A percentile compares a stretch with the other conserved stretches of the same genome.
These are phyloP conservation scores for Papilio polytes DNA, from an alignment of 1,140 invertebrate species.

Conservation along the genomic window DNA sequence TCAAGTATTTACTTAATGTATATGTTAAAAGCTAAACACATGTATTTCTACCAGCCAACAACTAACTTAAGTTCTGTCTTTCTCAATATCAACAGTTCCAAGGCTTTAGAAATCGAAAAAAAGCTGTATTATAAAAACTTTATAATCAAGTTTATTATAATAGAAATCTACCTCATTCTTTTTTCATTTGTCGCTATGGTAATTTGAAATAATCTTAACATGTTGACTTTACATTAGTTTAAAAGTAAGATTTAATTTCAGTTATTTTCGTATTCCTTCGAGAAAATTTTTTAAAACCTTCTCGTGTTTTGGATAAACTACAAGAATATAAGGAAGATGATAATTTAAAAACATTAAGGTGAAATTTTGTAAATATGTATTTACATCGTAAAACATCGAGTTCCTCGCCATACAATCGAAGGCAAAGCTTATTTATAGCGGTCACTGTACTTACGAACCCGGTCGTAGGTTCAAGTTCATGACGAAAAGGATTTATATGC, in stretches of 20 bases:
- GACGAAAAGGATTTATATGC: not conserved
- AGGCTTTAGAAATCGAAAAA: no score
- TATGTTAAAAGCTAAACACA: no score
- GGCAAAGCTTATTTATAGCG: slow-evolving; percentile 7
- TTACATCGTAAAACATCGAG: not conserved
- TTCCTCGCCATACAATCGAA: not conserved
- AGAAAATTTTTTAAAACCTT: slow-evolving; percentile 1
- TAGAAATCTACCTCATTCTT: no score
- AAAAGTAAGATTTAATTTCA: not conserved
- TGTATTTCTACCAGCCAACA: no score
- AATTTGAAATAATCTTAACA: not conserved
- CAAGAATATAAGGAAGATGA: slow-evolving; percentile 11
- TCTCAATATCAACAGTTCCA: no score
- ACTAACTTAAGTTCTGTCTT: no score
- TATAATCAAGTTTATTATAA: no score
- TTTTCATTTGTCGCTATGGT: no score
- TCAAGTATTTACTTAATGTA: no score
- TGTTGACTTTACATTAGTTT: not conserved
- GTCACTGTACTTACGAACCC: not conserved
- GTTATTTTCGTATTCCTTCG: not conserved
- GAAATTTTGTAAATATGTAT: slow-evolving; percentile 5
- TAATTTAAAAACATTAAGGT: slow-evolving; percentile 11
- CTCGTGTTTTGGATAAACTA: not conserved
- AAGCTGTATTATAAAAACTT: no score
- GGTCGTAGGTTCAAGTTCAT: slow-evolving; percentile 13